These are phyloP conservation scores for Aphelenchoides fujianensis DNA, from an alignment of 1,140 invertebrate genomes.

Conservation along the genomic window DNA sequence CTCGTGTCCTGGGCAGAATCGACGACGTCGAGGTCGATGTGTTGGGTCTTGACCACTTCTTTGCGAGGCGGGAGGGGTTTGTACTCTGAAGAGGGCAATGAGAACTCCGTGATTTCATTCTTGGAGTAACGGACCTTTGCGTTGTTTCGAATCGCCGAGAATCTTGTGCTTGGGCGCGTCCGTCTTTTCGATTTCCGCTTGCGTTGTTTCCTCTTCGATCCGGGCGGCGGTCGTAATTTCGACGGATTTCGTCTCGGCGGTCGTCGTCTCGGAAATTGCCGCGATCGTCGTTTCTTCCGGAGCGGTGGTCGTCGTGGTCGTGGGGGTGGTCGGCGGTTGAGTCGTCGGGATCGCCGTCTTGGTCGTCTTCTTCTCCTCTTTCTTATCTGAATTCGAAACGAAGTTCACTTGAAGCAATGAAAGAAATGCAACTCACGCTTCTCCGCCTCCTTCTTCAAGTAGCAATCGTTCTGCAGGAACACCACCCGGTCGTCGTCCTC, in stretches of 20 bases:
- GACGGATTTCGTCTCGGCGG: neutral
- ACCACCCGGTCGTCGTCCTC: conserved; percentile 56
- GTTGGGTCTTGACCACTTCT: neutral
- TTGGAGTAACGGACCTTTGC: neutral
- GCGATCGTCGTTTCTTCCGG: neutral
- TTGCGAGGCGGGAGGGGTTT: neutral
- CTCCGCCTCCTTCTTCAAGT: conserved; percentile 2
- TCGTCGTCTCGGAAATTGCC: neutral
- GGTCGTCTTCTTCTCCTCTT: neutral
- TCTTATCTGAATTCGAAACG: neutral
- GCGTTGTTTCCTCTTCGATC: neutral
- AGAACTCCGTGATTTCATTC: neutral
- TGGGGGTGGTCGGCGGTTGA: neutral
- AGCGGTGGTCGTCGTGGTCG: neutral
- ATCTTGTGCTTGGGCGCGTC: neutral
- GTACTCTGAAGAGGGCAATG: neutral
- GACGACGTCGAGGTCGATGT: neutral
- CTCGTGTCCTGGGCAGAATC: neutral
- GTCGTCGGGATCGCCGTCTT: neutral
- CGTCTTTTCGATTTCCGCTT: neutral
- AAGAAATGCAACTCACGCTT: conserved; percentile 18
- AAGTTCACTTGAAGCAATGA: neutral
- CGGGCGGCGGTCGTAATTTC: neutral
- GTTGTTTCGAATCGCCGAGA: neutral
- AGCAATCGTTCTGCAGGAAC: conserved; percentile 58